Percentiles rank a stretch among this genome's conserved stretches.
phyloP scores from a whole-genome alignment of 2,797 vertebrate species.

The Cuculus canorus region DNA sequence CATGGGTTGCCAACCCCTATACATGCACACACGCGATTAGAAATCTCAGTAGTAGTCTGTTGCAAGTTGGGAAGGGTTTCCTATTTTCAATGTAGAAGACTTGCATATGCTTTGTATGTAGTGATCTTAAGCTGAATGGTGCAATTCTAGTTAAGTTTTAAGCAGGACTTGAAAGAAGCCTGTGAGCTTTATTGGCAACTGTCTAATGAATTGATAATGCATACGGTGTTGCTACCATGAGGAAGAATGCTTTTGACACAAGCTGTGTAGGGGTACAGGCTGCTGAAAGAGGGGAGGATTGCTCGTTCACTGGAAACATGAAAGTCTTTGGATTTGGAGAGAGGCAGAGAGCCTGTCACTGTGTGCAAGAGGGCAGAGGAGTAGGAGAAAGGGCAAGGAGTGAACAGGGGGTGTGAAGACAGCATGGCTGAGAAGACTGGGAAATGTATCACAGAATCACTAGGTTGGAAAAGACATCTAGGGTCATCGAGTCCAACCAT shows the following conservation, averaged over 20 bases:
- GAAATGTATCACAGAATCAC: not conserved
- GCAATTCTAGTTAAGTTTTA: not conserved
- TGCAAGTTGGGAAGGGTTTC: not conserved
- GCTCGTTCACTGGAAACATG: not conserved
- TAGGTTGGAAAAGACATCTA: no score
- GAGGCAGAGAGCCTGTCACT: not conserved
- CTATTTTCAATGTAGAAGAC: not conserved
- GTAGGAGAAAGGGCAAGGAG: not conserved
- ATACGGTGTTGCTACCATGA: fast-evolving
- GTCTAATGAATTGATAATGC: not conserved
- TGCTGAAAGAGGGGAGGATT: not conserved
- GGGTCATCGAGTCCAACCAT: no score
- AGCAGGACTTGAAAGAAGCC: not conserved
- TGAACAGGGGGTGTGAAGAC: not conserved
- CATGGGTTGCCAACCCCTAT: not conserved
- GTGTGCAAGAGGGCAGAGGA: not conserved
- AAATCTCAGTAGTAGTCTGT: not conserved
- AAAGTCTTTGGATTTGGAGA: not conserved
- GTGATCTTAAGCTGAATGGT: not conserved
- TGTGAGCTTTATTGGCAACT: not conserved
- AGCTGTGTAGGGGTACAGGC: not conserved
- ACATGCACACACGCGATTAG: not conserved
- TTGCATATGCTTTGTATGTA: not conserved
- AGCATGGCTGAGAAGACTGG: not conserved
- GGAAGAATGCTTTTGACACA: not conserved